A percentile compares a stretch with the other conserved stretches of the same genome.
Evolutionary conservation across 2,113 vertebrate species (phyloP).

Genomic region (Cynopterus brachyotis): DNA sequence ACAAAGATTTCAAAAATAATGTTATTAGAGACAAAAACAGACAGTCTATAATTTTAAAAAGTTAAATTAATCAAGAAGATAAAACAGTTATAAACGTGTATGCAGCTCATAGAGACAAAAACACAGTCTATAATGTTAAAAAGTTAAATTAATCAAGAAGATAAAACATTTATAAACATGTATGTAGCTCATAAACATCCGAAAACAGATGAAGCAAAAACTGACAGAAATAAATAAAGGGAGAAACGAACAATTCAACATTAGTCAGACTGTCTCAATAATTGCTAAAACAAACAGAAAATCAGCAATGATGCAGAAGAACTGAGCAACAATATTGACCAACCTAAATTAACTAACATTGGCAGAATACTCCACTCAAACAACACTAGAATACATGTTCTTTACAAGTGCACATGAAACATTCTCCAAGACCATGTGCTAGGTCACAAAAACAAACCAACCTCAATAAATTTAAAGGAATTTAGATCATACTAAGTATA

Average conservation of each 20-base stretch:
- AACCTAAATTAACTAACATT: not conserved
- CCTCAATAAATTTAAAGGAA: not conserved
- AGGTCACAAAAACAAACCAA: not conserved
- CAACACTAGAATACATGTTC: not conserved
- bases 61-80: not conserved
- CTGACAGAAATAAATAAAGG: not conserved
- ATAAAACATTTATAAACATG: not conserved
- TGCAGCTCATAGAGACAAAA: not conserved
- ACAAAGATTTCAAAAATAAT: not conserved
- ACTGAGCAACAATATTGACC: not conserved
- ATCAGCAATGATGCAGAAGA: not conserved
- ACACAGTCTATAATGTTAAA: not conserved
- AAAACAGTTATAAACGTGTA: not conserved
- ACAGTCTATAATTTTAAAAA: not conserved
- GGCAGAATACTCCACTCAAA: not conserved
- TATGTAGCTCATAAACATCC: not conserved
- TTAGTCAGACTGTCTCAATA: not conserved
- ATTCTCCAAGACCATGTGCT: not conserved
- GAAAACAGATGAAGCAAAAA: not conserved
- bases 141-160: not conserved
- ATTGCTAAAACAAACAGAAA: not conserved
- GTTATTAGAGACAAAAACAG: not conserved
- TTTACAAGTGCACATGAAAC: not conserved
- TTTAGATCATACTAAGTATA: not conserved
- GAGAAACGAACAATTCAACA: not conserved